These are phyloP conservation scores for Maniola jurtina DNA, from an alignment of 1,140 invertebrate species.

Conservation along the genomic window DNA sequence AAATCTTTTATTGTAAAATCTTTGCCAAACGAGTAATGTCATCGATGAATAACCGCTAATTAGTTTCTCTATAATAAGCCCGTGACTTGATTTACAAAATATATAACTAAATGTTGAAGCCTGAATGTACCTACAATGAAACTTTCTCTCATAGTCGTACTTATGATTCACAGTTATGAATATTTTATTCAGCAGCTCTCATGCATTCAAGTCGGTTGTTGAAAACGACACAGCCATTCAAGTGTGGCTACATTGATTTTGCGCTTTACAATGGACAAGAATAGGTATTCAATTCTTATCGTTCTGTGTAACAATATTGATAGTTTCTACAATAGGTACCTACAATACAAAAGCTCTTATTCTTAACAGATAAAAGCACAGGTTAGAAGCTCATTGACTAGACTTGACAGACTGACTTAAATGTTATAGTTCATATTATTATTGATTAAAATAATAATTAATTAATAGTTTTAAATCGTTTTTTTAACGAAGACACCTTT, in stretches of 20 bases:
- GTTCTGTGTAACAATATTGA: constrained; percentile 41
- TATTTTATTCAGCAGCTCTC: constrained; percentile 12
- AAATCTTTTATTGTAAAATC: no score
- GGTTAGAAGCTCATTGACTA: constrained; percentile 69
- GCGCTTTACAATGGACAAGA: constrained; percentile 42
- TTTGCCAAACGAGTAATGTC: no score
- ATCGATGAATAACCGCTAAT: no score
- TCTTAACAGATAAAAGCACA: constrained; percentile 62
- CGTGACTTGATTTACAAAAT: background rate
- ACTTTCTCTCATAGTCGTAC: background rate
- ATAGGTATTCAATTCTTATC: constrained; percentile 29
- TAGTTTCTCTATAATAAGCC: no score
- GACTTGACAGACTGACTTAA: constrained; percentile 36
- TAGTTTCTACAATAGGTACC: constrained; percentile 63
- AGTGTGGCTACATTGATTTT: constrained; percentile 35
- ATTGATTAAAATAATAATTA: no score
- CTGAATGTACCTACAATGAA: background rate
- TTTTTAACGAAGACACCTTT: background rate
- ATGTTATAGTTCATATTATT: constrained; percentile 16
- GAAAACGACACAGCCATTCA: constrained; percentile 36
- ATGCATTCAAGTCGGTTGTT: constrained; percentile 30
- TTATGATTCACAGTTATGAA: constrained; percentile 2
- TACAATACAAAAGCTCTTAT: constrained; percentile 73
- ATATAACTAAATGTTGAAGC: no score
- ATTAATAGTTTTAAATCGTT: no score